Evolutionary conservation across 2,113 vertebrate genomes (phyloP).

Genomic region (Gallinago media): DNA sequence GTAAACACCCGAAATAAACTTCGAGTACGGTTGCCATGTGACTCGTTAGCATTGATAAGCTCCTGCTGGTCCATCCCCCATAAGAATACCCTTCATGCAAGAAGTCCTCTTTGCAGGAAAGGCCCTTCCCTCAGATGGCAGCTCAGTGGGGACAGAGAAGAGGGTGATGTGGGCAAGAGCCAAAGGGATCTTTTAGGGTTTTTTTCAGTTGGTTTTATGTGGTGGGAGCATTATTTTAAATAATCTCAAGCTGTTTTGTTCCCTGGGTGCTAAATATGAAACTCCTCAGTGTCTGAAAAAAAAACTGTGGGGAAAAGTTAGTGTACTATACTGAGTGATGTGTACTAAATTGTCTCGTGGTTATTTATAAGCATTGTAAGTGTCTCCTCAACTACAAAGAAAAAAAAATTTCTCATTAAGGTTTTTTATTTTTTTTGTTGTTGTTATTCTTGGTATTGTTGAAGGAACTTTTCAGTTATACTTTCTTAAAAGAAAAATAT

Average conservation of each 20-base stretch:
- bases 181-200: neutral
- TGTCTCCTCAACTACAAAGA: neutral
- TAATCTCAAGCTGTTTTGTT: neutral
- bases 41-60: fast-evolving
- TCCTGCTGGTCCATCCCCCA: fast-evolving
- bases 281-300: neutral
- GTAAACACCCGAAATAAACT: neutral
- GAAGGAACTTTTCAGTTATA: neutral
- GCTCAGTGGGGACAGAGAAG: fast-evolving
- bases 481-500: neutral
- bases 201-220: neutral
- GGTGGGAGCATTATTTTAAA: neutral
- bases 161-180: fast-evolving
- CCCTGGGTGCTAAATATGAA: neutral
- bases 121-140: neutral
- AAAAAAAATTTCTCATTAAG: neutral
- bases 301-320: neutral
- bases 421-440: neutral
- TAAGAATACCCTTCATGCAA: neutral
- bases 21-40: neutral
- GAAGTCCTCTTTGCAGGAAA: neutral
- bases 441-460: neutral
- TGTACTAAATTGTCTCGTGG: neutral
- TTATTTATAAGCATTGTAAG: neutral
- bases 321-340: neutral